Evolutionary conservation across 92 coral and sea anemone genomes (phyloP).

Genomic region (Actinostola sp.): DNA sequence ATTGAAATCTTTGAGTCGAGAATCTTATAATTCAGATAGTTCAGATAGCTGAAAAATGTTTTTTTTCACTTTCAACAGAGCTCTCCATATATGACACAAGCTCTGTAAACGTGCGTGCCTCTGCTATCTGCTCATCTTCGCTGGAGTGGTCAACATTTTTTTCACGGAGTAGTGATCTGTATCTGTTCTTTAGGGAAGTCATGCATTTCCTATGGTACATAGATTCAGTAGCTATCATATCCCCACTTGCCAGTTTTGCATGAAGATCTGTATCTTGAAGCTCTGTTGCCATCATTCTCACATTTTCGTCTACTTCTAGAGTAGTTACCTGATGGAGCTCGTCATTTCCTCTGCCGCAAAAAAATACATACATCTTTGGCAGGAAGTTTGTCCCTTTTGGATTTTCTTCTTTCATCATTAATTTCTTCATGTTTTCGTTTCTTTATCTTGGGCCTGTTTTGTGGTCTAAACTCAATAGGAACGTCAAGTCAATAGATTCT

Average conservation of each 20-base stretch:
- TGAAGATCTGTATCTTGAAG: constrained; percentile 4
- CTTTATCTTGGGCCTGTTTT: neutral
- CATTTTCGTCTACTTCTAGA: constrained; percentile 12
- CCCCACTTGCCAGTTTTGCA: constrained; percentile 7
- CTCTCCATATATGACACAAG: too few relatives aligned
- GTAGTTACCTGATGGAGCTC: constrained; percentile 16
- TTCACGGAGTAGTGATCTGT: neutral
- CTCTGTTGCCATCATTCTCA: constrained; percentile 3
- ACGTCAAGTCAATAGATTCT: too few relatives aligned
- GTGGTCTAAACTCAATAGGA: constrained; percentile 7
- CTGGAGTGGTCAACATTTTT: neutral
- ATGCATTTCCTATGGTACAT: constrained; percentile 10
- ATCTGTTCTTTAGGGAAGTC: constrained; percentile 1
- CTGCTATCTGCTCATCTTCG: neutral
- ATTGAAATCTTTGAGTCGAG: neutral
- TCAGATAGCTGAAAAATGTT: neutral
- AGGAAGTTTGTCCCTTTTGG: too few relatives aligned
- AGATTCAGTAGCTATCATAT: constrained; percentile 19
- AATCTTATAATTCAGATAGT: neutral
- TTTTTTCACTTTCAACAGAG: neutral
- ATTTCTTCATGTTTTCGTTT: too few relatives aligned
- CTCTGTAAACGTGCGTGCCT: constrained; percentile 18
- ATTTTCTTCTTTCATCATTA: too few relatives aligned
- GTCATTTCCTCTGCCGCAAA: too few relatives aligned
- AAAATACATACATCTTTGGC: too few relatives aligned